Conservation (phyloP, 1,140 invertebrate genomes). For the Euglossa dilemma region DNA sequence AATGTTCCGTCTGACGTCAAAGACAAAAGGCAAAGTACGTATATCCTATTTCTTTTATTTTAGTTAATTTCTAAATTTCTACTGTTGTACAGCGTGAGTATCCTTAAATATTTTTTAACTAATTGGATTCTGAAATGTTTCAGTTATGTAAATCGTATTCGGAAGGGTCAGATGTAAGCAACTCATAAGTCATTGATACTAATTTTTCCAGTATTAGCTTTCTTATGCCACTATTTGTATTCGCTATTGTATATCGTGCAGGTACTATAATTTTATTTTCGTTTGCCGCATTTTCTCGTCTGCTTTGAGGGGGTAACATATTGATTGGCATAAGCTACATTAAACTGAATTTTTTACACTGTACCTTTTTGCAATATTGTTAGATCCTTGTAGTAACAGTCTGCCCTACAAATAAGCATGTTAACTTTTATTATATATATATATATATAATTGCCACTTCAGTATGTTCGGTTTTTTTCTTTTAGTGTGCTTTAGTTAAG, state of each 20-base stretch:
- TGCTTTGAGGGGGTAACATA: constrained; percentile 41
- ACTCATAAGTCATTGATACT: constrained; percentile 73
- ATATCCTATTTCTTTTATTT: background rate
- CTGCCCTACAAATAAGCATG: constrained; percentile 16
- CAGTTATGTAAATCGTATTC: constrained; percentile 82
- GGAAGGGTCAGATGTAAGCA: constrained; percentile 82
- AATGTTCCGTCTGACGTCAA: constrained; percentile 85
- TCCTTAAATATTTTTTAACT: constrained; percentile 60
- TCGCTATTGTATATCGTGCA: constrained; percentile 67
- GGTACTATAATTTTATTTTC: constrained; percentile 68
- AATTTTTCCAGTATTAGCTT: constrained; percentile 63
- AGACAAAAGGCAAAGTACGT: constrained; percentile 86
- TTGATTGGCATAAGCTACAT: constrained; percentile 20
- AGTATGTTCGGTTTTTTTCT: background rate
- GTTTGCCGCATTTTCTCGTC: constrained; percentile 54
- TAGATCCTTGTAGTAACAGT: constrained; percentile 7
- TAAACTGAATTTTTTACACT: background rate
- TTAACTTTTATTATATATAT: background rate
- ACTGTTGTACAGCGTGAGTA: constrained; percentile 13
- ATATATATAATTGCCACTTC: constrained; percentile 8
- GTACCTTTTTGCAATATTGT: background rate
- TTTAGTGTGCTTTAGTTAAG: constrained; percentile 8
- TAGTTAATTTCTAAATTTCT: background rate
- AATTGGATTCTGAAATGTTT: constrained; percentile 76
- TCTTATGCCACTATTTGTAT: constrained; percentile 67